These are phyloP conservation scores for Pseudopipra pipra DNA, from an alignment of 2,113 vertebrate genomes.

Conservation along the genomic window DNA sequence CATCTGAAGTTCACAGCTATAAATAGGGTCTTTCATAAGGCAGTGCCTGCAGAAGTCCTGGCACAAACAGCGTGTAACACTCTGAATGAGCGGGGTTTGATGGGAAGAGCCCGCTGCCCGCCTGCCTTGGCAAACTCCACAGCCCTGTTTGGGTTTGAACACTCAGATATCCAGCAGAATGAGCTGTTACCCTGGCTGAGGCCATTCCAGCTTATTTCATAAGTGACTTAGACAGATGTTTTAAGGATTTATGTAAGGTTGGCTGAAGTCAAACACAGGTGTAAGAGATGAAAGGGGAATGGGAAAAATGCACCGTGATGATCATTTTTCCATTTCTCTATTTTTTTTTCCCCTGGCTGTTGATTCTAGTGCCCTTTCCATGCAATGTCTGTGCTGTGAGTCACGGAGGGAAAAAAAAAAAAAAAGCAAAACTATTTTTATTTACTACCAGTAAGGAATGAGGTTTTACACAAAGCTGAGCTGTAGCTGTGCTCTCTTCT, in stretches of 20 bases:
- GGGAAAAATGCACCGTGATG: conserved; percentile 68
- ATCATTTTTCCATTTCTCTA: conserved; percentile 72
- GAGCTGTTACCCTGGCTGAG: conserved; percentile 69
- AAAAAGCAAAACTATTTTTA: conserved; percentile 49
- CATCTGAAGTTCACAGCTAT: not conserved
- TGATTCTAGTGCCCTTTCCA: conserved; percentile 66
- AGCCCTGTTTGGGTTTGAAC: conserved; percentile 61
- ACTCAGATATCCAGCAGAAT: conserved; percentile 34
- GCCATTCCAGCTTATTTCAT: conserved; percentile 68
- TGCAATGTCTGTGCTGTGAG: conserved; percentile 70
- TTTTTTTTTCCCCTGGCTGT: conserved; percentile 46
- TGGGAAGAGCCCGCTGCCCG: conserved; percentile 40
- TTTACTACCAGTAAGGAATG: conserved; percentile 72
- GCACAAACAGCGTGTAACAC: conserved; percentile 8
- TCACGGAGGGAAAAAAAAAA: conserved; percentile 23
- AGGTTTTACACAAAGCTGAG: conserved; percentile 59
- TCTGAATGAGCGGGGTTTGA: conserved; percentile 49
- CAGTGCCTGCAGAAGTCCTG: conserved; percentile 24
- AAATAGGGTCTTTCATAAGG: conserved; percentile 32
- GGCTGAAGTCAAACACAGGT: conserved; percentile 80
- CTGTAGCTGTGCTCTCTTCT: conserved; percentile 41
- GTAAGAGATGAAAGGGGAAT: conserved; percentile 79
- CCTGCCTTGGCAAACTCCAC: conserved; percentile 52
- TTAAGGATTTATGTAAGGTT: conserved; percentile 76
- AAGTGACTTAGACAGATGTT: conserved; percentile 76